Conservation (phyloP, 2,888 invertebrate species). For the Iselma pallidipennis region DNA sequence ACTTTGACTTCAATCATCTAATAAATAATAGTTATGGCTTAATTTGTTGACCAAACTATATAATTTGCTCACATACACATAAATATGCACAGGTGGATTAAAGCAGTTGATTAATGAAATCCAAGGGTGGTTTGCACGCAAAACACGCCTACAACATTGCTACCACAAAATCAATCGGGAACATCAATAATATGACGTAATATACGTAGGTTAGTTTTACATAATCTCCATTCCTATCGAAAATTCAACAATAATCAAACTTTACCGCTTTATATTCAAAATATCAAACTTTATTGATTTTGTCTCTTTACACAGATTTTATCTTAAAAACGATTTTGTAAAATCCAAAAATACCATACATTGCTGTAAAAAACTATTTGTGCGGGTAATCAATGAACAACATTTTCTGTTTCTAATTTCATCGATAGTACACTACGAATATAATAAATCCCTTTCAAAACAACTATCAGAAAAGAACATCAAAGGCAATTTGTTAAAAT, state of each 20-base stretch:
- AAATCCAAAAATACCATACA: no score
- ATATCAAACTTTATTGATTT: no score
- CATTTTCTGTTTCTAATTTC: neutral
- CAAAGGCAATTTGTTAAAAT: neutral
- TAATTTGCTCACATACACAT: slow-evolving; percentile 9
- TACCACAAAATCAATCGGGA: neutral
- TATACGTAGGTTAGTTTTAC: neutral
- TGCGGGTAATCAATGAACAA: no score
- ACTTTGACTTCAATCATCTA: slow-evolving; percentile 6
- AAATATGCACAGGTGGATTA: slow-evolving; percentile 9
- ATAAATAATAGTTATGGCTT: slow-evolving; percentile 26
- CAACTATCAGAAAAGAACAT: neutral
- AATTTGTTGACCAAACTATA: slow-evolving; percentile 22
- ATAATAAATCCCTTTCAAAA: neutral
- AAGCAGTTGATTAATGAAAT: slow-evolving; percentile 15
- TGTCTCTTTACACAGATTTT: no score
- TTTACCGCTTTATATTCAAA: no score
- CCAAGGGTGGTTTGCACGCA: slow-evolving; percentile 16
- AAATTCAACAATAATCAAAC: neutral
- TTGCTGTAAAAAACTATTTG: no score
- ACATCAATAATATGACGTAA: neutral
- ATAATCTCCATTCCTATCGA: no score
- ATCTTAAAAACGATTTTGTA: no score
- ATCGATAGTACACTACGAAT: neutral
- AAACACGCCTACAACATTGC: neutral